Percentiles rank a stretch among this genome's conserved stretches.
Evolutionary conservation across 2,797 vertebrate genomes (phyloP).

Genomic region (Clarias platycephalus): DNA sequence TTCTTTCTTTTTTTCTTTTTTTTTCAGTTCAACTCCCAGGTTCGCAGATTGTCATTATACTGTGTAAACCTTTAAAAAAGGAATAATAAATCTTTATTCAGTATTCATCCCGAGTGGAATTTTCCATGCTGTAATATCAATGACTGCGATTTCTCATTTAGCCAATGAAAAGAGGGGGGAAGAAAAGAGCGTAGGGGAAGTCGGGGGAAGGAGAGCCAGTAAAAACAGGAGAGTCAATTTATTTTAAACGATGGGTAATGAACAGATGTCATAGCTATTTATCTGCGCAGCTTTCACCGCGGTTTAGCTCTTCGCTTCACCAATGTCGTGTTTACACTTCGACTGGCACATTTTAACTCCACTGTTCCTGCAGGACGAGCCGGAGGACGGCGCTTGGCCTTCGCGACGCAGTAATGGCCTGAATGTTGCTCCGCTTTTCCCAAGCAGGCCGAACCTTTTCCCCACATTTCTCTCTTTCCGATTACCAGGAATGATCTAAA

Average conservation of each 20-base stretch:
- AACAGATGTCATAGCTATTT: conserved; percentile 77
- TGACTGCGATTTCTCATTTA: conserved; percentile 68
- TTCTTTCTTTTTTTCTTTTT: neutral
- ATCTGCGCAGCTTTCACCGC: conserved; percentile 57
- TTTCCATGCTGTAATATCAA: conserved; percentile 81
- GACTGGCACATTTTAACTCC: conserved; percentile 45
- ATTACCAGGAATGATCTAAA: conserved; percentile 20
- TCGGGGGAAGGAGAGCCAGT: conserved; percentile 51
- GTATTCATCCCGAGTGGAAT: conserved; percentile 70
- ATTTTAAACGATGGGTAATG: conserved; percentile 64
- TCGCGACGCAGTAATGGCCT: conserved; percentile 32
- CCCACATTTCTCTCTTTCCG: conserved; percentile 11
- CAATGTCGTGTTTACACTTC: conserved; percentile 60
- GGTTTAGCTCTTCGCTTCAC: conserved; percentile 59
- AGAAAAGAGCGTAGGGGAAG: conserved; percentile 55
- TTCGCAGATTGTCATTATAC: conserved; percentile 55
- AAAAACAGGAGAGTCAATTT: conserved; percentile 62
- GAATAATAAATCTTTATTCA: conserved; percentile 57
- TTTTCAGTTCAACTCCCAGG: conserved; percentile 46
- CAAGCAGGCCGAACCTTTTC: neutral
- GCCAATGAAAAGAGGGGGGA: conserved; percentile 62
- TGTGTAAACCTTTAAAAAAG: conserved; percentile 50
- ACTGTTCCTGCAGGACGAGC: conserved; percentile 49
- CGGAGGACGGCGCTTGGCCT: conserved; percentile 41
- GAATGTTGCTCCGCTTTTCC: conserved; percentile 18